Conservation (phyloP, 2,113 vertebrate species). For the Rhinolophus ferrumequinum region DNA sequence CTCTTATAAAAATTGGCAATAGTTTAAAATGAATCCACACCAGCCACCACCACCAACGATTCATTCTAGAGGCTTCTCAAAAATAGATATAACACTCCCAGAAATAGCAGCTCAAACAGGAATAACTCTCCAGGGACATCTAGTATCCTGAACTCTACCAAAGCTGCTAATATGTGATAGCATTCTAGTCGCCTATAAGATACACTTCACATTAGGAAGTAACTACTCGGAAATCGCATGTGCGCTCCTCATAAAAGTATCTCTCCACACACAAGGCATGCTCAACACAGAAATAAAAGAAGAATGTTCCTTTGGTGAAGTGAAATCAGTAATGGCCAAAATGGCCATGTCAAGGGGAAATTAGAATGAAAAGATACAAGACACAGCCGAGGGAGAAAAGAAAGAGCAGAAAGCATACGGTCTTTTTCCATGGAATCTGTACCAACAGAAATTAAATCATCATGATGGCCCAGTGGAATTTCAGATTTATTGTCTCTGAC, state of each 20-base stretch:
- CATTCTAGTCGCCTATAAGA: background rate
- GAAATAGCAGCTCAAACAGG: background rate
- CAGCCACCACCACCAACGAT: background rate
- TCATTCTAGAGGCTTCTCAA: background rate
- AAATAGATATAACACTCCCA: background rate
- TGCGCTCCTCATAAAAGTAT: background rate
- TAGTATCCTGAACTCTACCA: background rate
- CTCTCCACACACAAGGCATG: background rate
- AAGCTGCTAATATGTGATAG: background rate
- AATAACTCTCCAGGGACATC: background rate
- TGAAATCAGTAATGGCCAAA: background rate
- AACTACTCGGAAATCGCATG: background rate
- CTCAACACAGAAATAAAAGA: background rate
- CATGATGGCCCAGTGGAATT: rapidly evolving
- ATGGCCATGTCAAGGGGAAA: rapidly evolving
- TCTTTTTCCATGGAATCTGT: background rate
- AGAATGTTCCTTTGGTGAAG: background rate
- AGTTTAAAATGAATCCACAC: background rate
- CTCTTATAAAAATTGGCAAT: background rate
- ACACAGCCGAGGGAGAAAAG: background rate
- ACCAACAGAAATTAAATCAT: background rate
- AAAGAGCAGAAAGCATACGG: background rate
- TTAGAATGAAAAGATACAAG: background rate
- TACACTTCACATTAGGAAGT: background rate
- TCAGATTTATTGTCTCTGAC: background rate